Conservation (phyloP, 2,888 invertebrate species). For the Poecilus cupreus region DNA sequence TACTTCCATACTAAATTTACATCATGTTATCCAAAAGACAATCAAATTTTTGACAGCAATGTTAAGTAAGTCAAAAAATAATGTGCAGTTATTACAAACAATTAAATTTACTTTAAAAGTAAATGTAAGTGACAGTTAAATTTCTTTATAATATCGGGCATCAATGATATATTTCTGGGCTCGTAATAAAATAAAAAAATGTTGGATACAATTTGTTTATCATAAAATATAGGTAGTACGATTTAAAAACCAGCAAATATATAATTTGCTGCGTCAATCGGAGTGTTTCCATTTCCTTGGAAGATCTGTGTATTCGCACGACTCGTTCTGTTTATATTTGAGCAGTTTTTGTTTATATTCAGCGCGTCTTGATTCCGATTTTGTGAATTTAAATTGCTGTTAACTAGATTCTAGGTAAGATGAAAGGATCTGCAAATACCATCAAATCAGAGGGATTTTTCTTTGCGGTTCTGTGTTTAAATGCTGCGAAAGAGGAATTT, state of each 20-base stretch:
- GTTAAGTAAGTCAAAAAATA: too few relatives aligned
- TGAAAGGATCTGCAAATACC: neutral
- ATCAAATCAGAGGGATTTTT: neutral
- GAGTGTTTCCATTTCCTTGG: neutral
- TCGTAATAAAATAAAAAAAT: too few relatives aligned
- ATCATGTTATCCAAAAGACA: too few relatives aligned
- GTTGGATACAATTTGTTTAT: too few relatives aligned
- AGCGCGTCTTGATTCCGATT: neutral
- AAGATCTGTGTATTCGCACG: neutral
- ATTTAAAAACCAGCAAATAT: neutral
- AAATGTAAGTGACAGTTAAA: too few relatives aligned
- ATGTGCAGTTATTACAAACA: too few relatives aligned
- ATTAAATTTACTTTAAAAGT: too few relatives aligned
- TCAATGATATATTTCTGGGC: too few relatives aligned
- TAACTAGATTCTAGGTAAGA: slow-evolving; percentile 3
- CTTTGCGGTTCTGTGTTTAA: neutral
- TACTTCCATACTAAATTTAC: too few relatives aligned
- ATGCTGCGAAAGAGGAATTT: neutral
- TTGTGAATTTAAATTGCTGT: neutral
- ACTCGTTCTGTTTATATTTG: neutral
- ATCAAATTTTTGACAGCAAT: too few relatives aligned
- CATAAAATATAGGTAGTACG: neutral
- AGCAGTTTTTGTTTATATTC: neutral
- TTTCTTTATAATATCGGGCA: too few relatives aligned
- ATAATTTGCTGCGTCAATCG: neutral